Percentiles rank a stretch among this genome's conserved stretches.
These are phyloP conservation scores for Echinometra lucunter DNA, from an alignment of 53 echinoderm and acorn worm species.

Conservation along the genomic window DNA sequence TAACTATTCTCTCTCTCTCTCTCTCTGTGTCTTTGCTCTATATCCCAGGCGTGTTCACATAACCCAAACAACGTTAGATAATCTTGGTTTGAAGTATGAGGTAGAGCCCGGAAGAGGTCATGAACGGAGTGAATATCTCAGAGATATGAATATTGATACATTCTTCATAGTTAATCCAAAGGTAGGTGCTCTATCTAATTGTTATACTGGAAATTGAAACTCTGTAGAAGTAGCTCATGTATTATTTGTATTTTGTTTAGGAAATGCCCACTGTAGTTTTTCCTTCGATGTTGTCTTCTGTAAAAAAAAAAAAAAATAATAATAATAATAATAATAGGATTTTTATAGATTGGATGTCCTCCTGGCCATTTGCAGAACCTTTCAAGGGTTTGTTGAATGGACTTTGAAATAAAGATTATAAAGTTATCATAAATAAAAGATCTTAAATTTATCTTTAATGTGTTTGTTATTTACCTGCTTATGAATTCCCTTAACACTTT, in stretches of 20 bases:
- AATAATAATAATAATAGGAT: too few relatives aligned
- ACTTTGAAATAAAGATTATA: too few relatives aligned
- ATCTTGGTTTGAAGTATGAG: conserved; percentile 89
- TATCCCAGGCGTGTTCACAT: conserved; percentile 90
- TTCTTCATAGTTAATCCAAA: conserved; percentile 92
- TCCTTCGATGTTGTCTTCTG: too few relatives aligned
- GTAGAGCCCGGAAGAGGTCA: conserved; percentile 90
- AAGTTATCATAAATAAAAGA: too few relatives aligned
- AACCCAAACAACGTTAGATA: conserved; percentile 88
- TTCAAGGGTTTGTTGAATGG: too few relatives aligned
- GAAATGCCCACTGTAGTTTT: background rate
- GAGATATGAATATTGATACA: conserved; percentile 85
- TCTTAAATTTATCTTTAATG: too few relatives aligned
- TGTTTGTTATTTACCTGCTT: too few relatives aligned
- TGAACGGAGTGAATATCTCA: conserved; percentile 81
- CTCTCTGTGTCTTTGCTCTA: conserved; percentile 7
- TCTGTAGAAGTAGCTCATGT: background rate
- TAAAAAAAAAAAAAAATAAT: too few relatives aligned
- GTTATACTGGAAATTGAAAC: background rate
- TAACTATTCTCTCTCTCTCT: background rate
- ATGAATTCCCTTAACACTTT: too few relatives aligned
- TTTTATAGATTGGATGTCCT: too few relatives aligned
- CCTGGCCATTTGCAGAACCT: too few relatives aligned
- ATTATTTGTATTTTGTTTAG: background rate
- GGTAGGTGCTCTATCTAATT: background rate